phyloP scores from a whole-genome alignment of 2,888 invertebrate species.

The Theretra japonica region DNA sequence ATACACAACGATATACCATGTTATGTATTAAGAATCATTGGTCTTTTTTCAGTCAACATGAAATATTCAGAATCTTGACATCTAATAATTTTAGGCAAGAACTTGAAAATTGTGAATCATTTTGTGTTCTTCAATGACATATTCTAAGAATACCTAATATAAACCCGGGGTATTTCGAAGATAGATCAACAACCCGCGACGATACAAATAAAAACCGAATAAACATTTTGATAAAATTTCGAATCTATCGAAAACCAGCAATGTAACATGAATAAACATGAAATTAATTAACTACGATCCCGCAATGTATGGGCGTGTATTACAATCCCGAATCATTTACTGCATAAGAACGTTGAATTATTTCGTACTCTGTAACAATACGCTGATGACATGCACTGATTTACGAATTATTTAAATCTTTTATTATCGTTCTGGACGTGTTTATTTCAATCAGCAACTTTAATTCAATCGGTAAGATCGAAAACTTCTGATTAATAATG shows the following conservation, averaged over 20 bases:
- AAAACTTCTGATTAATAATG: background rate
- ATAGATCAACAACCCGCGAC: slow-evolving; percentile 35
- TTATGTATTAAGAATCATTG: too few relatives aligned
- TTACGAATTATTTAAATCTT: slow-evolving; percentile 18
- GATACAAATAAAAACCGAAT: slow-evolving; percentile 38
- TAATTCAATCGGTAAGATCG: background rate
- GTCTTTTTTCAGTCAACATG: too few relatives aligned
- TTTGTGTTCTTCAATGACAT: too few relatives aligned
- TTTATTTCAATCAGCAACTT: background rate
- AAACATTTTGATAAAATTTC: slow-evolving; percentile 40
- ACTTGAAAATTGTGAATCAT: too few relatives aligned
- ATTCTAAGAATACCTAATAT: too few relatives aligned
- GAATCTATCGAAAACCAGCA: slow-evolving; percentile 43
- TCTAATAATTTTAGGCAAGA: too few relatives aligned
- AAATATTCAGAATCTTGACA: too few relatives aligned
- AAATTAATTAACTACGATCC: slow-evolving; percentile 45
- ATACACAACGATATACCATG: too few relatives aligned
- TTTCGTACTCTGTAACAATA: slow-evolving; percentile 29
- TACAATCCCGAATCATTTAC: slow-evolving; percentile 37
- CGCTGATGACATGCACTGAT: slow-evolving; percentile 18
- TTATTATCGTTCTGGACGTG: background rate
- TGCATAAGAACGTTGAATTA: slow-evolving; percentile 31
- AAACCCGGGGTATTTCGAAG: too few relatives aligned
- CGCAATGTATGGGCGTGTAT: slow-evolving; percentile 41
- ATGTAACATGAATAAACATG: slow-evolving; percentile 46